Conservation (phyloP, 2,797 vertebrate species). For the Hippocampus kuda region DNA sequence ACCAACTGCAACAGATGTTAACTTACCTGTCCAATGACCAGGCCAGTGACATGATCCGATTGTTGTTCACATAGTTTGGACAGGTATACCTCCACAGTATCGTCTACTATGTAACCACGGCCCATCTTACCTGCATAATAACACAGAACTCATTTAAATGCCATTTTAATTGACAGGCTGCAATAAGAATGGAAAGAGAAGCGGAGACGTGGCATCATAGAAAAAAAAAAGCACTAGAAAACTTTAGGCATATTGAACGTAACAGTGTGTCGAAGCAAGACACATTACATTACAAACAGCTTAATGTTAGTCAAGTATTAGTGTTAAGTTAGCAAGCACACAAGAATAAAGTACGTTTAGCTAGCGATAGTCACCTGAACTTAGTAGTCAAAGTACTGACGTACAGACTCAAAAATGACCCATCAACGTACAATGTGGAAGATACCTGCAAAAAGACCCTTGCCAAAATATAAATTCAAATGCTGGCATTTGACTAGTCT, state of each 20-base stretch:
- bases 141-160: background rate
- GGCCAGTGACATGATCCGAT: constrained; percentile 69
- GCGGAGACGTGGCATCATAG: background rate
- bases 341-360: background rate
- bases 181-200: background rate
- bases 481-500: background rate
- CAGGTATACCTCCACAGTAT: constrained; percentile 77
- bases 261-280: background rate
- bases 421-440: background rate
- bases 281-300: background rate
- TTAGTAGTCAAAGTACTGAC: background rate
- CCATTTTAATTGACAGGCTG: background rate
- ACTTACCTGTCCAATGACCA: constrained; percentile 87
- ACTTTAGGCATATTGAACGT: background rate
- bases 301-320: background rate
- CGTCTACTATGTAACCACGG: constrained; percentile 84
- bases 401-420: background rate
- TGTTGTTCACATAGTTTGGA: constrained; percentile 60
- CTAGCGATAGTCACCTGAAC: background rate
- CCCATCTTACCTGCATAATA: constrained; percentile 69
- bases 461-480: background rate
- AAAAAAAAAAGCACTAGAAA: background rate
- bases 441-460: constrained; percentile 17
- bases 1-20: background rate
- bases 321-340: background rate